Conservation (phyloP, 2,797 vertebrate genomes). For the Paratrypauchen microcephalus region DNA sequence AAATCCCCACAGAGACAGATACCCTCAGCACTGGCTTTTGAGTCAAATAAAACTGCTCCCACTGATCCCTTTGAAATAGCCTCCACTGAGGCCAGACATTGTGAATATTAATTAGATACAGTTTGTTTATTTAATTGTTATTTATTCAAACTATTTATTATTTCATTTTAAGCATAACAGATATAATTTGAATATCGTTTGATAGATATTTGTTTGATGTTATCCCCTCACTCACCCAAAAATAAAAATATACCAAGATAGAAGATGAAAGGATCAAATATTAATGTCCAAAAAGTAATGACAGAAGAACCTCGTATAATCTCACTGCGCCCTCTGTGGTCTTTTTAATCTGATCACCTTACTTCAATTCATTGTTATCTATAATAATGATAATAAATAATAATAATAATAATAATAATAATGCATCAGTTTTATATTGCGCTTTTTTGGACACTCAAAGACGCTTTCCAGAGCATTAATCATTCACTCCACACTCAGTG, state of each 20-base stretch:
- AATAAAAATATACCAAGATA: conserved; percentile 5
- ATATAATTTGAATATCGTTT: not conserved
- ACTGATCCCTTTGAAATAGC: conserved; percentile 24
- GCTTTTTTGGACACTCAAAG: too few relatives aligned
- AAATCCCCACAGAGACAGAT: conserved; percentile 68
- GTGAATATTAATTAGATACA: conserved; percentile 1
- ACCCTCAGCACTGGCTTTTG: conserved; percentile 79
- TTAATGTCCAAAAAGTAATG: conserved; percentile 5
- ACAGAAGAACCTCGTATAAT: conserved; percentile 15
- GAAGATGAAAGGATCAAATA: conserved; percentile 24
- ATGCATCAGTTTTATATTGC: too few relatives aligned
- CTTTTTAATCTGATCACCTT: conserved; percentile 13
- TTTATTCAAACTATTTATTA: conserved; percentile 19
- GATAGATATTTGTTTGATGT: conserved; percentile 2
- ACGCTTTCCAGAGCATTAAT: too few relatives aligned
- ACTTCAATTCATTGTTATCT: conserved; percentile 46
- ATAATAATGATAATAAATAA: conserved; percentile 17
- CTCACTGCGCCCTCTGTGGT: conserved; percentile 15
- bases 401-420: too few relatives aligned
- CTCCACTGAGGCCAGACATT: conserved; percentile 15
- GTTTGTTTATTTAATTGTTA: conserved; percentile 23
- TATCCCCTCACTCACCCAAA: conserved; percentile 1
- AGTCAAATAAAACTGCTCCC: conserved; percentile 10
- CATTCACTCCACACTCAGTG: too few relatives aligned
- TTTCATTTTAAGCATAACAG: conserved; percentile 9